Evolutionary conservation across 2,888 invertebrate genomes (phyloP).

Genomic region (Synergus itoensis): DNA sequence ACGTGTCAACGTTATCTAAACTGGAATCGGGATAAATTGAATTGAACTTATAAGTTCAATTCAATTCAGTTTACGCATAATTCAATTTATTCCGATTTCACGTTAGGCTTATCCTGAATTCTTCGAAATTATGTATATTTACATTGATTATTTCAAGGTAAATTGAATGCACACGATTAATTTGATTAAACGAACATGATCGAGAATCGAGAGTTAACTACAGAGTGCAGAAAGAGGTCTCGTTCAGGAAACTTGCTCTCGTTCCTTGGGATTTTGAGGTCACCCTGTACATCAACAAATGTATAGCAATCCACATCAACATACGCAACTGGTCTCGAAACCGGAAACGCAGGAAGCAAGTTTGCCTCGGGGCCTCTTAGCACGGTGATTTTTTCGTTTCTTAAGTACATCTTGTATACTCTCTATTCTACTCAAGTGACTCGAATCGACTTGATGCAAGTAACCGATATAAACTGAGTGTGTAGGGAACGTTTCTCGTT

Average conservation of each 20-base stretch:
- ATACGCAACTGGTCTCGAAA: slow-evolving; percentile 50
- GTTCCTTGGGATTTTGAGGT: slow-evolving; percentile 39
- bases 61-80: no score
- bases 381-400: slow-evolving; percentile 17
- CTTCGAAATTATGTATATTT: not conserved
- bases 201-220: not conserved
- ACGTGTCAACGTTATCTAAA: not conserved
- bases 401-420: slow-evolving; percentile 38
- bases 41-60: not conserved
- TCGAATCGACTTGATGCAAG: slow-evolving; percentile 31
- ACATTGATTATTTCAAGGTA: not conserved
- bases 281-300: slow-evolving; percentile 38
- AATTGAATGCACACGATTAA: not conserved
- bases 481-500: slow-evolving; percentile 19
- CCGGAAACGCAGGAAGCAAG: slow-evolving; percentile 61
- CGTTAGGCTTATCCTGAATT: not conserved
- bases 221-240: slow-evolving; percentile 27
- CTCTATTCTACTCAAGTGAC: slow-evolving; percentile 36
- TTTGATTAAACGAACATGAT: not conserved
- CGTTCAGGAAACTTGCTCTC: slow-evolving; percentile 31
- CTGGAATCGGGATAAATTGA: not conserved
- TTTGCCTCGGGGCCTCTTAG: slow-evolving; percentile 52
- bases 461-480: slow-evolving; percentile 28
- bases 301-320: slow-evolving; percentile 25
- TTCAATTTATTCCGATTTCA: no score